These are phyloP conservation scores for Poecile montanus DNA, from an alignment of 2,797 vertebrate genomes.

Conservation along the genomic window DNA sequence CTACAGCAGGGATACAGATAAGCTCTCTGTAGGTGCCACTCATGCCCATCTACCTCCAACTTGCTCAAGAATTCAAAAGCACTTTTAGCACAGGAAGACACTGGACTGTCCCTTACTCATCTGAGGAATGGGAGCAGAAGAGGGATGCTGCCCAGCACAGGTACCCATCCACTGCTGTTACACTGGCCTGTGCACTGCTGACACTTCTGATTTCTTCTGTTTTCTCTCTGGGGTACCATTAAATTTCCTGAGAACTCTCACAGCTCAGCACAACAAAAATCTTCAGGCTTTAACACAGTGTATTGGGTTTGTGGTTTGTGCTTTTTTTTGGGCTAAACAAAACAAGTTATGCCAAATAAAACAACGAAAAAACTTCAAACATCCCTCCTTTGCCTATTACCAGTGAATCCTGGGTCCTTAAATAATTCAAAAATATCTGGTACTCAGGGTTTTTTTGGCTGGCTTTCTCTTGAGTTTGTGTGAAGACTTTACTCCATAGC, in stretches of 20 bases:
- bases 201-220: neutral
- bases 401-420: neutral
- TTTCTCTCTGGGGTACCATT: neutral
- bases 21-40: neutral
- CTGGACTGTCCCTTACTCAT: neutral
- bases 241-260: neutral
- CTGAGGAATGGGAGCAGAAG: neutral
- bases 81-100: neutral
- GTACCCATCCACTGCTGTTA: neutral
- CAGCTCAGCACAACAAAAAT: neutral
- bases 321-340: neutral
- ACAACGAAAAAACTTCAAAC: neutral
- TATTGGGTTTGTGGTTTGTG: neutral
- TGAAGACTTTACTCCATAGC: neutral
- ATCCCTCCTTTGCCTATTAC: neutral
- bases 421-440: neutral
- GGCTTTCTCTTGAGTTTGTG: neutral
- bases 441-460: neutral
- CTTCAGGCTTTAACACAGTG: neutral
- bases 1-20: neutral
- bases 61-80: neutral
- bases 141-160: neutral
- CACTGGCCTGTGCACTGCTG: neutral
- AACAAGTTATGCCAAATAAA: neutral
- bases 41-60: neutral